phyloP scores from a whole-genome alignment of 2,888 invertebrate genomes.

The Eilema caniola region DNA sequence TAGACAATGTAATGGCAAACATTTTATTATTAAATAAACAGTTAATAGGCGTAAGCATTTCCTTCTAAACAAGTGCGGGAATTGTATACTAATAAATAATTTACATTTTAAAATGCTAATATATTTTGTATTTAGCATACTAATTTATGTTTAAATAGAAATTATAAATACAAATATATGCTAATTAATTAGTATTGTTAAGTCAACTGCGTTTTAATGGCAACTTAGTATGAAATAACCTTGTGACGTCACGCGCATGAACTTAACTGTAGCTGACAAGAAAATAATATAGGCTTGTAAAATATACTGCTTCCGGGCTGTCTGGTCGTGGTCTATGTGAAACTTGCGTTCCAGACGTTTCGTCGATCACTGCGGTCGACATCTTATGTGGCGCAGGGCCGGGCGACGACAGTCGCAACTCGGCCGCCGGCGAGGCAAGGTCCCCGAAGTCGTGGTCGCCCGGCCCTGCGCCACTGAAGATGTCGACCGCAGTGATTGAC shows the following conservation, averaged over 20 bases:
- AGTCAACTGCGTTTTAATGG: neutral
- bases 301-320: no score
- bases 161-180: neutral
- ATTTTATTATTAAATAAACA: neutral
- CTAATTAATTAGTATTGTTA: neutral
- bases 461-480: no score
- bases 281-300: no score
- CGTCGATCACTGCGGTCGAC: no score
- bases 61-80: neutral
- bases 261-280: no score
- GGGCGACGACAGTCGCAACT: no score
- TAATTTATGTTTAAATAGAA: neutral
- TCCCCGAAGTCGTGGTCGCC: no score
- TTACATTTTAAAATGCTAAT: conserved; percentile 1
- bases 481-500: no score
- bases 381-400: no score
- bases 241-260: neutral
- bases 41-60: neutral
- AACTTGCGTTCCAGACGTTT: no score
- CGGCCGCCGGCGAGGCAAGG: no score
- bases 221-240: neutral
- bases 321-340: no score
- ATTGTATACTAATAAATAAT: neutral
- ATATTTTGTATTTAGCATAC: neutral
- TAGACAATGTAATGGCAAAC: neutral